Conservation (phyloP, 2,888 invertebrate genomes). For the Venustoraphidia nigricollis region DNA sequence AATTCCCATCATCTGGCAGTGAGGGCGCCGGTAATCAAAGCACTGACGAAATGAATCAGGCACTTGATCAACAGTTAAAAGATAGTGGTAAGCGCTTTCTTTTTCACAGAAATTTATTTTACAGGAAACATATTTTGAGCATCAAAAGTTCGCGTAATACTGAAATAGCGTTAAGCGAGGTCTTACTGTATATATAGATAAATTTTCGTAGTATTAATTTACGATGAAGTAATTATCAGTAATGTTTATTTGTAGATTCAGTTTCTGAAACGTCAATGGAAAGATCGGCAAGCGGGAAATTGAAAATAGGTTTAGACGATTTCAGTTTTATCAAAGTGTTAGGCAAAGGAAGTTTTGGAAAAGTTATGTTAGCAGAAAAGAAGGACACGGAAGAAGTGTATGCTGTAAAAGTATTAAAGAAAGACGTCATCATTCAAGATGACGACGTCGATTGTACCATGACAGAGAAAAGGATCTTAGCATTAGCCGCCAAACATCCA, state of each 20-base stretch:
- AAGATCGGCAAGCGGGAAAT: conserved; percentile 14
- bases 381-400: conserved; percentile 85
- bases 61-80: neutral
- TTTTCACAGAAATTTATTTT: neutral
- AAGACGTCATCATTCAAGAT: conserved; percentile 95
- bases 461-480: conserved; percentile 94
- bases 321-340: conserved; percentile 97
- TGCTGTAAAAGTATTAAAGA: conserved; percentile 83
- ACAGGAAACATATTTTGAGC: conserved; percentile 10
- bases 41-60: conserved; percentile 3
- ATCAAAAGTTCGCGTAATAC: conserved; percentile 10
- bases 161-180: too few relatives aligned
- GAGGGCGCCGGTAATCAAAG: conserved; percentile 11
- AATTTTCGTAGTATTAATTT: conserved; percentile 12
- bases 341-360: conserved; percentile 98
- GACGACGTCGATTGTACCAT: conserved; percentile 99
- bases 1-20: conserved; percentile 1
- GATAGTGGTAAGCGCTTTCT: neutral
- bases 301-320: conserved; percentile 63
- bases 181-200: too few relatives aligned
- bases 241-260: neutral
- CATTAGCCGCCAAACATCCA: conserved; percentile 93
- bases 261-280: neutral
- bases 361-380: conserved; percentile 94
- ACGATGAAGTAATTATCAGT: neutral